Evolutionary conservation across 2,888 invertebrate species (phyloP).

Genomic region (Macrophya annulata): DNA sequence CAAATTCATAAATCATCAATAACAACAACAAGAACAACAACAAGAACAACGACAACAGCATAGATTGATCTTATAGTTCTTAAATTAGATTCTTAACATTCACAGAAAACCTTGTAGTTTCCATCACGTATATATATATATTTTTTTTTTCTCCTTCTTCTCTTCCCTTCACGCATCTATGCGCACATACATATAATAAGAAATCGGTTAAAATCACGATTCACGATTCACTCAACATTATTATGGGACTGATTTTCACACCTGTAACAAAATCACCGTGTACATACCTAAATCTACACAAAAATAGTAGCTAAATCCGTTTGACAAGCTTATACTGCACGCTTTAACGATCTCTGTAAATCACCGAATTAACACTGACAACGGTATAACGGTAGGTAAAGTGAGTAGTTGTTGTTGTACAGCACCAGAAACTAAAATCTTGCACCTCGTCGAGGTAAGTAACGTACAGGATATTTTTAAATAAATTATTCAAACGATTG

Average conservation of each 20-base stretch:
- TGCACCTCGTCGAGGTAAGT: too few relatives aligned
- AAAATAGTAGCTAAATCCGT: background rate
- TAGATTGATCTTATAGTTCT: background rate
- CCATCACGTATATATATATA: too few relatives aligned
- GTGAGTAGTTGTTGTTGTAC: background rate
- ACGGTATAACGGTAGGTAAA: constrained; percentile 13
- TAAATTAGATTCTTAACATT: background rate
- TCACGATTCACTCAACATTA: constrained; percentile 15
- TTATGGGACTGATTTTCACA: background rate
- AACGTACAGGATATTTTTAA: background rate
- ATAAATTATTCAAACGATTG: background rate
- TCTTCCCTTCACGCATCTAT: background rate
- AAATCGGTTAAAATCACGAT: background rate
- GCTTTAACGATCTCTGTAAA: constrained; percentile 44
- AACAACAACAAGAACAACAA: too few relatives aligned
- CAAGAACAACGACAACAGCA: background rate
- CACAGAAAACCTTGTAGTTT: background rate
- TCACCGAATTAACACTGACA: constrained; percentile 27
- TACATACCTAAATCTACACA: background rate
- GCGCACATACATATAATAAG: background rate
- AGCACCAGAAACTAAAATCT: background rate
- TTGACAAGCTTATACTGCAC: background rate
- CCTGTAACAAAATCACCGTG: background rate
- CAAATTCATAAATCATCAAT: background rate
- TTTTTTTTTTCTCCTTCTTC: background rate